Base-by-base conservation (phyloP, 2,888 invertebrate genomes). In the Noctua janthina region DNA sequence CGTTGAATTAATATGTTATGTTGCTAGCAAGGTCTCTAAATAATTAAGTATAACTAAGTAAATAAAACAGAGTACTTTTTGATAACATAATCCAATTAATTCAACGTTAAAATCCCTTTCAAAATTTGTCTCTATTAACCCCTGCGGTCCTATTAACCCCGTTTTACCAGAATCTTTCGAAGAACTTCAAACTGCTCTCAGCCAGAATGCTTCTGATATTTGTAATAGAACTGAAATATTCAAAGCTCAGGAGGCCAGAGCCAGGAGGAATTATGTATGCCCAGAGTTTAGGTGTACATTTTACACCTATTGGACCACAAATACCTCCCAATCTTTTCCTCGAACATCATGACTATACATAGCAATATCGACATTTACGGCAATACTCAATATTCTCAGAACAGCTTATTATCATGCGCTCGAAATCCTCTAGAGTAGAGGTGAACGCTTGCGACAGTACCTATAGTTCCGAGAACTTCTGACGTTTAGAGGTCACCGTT, bases 401-500 rank as follows among this genome's bases (percentile, higher is more conserved):
- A 89, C 72, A 72, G 51, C 73, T 75, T 80, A 88, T 88, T 88
- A 88, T 82, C 84, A 84, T 82, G 59, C 81, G 56, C 62, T 83
- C 67, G 66, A 80, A 87, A 81, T 78, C 72, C 86, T 81, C 78
- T 74, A 84, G 75, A 81, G 85, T 84, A 72, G 85, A 81, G 81
- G 87, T 81, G 78, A 79, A 70, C 70, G 84, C 74, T 88, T 88
- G 84, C 84, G 87, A 88, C 90, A 89, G 68, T 88, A 54, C 56
- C 64, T 73, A 81, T 79, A 76, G 78, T 89, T 89, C 89, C 64
- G 69, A 89, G 90, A 89, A 89, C 46, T 56, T 74, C n/a, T 89
- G 89, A 81, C 87, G 86, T 89, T 89, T 89, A 85, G 88, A 89
- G 89, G 89, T 89, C 90, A 77, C 73, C 74, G 75, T 77, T 80